Evolutionary conservation across 2,888 invertebrate genomes (phyloP).

Genomic region (Stenolophus ochropezus): DNA sequence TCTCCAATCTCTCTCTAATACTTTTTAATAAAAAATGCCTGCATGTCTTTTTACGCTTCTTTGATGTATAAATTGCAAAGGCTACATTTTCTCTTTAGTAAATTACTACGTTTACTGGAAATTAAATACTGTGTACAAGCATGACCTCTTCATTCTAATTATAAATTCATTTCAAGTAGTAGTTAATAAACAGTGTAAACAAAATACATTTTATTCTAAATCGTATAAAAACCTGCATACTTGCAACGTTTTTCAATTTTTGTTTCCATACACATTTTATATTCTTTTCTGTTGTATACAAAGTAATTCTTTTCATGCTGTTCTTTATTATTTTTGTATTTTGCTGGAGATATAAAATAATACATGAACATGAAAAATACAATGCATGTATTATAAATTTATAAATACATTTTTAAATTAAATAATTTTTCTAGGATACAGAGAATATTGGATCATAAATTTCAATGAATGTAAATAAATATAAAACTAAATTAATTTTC

Average conservation of each 20-base stretch:
- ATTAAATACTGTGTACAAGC: not conserved
- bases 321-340: not conserved
- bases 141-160: not conserved
- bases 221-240: not conserved
- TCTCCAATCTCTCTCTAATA: not conserved
- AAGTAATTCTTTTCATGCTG: not conserved
- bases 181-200: not conserved
- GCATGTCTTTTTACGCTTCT: conserved; percentile 1
- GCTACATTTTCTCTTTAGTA: conserved; percentile 4
- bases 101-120: not conserved
- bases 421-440: not conserved
- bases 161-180: not conserved
- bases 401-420: not conserved
- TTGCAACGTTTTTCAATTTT: not conserved
- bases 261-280: not conserved
- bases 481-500: too few relatives aligned
- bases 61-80: conserved; percentile 34
- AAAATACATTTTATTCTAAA: not conserved
- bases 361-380: not conserved
- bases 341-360: not conserved
- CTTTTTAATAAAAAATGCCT: conserved; percentile 27
- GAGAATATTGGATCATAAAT: not conserved
- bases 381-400: not conserved
- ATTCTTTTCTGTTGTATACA: not conserved
- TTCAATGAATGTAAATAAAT: not conserved